phyloP scores from a whole-genome alignment of 1,140 invertebrate species.

The Euura lappo region DNA sequence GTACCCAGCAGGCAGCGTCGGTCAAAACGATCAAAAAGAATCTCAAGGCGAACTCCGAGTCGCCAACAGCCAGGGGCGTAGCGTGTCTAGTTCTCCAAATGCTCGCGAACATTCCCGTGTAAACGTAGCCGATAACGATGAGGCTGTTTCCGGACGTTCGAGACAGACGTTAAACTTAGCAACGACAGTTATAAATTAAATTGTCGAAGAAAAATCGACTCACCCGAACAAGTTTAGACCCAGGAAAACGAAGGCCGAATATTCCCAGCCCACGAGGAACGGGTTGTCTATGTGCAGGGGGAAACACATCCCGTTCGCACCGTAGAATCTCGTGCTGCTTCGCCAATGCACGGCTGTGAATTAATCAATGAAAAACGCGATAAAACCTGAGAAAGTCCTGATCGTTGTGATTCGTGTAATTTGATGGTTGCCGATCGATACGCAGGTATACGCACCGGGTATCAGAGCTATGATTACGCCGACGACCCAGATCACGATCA shows the following conservation, averaged over 20 bases:
- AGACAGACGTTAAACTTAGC: conserved; percentile 5
- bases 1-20: conserved; percentile 77
- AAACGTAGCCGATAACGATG: conserved; percentile 68
- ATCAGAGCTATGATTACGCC: conserved; percentile 69
- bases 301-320: conserved; percentile 75
- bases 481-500: conserved; percentile 69
- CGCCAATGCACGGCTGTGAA: conserved; percentile 66
- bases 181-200: conserved; percentile 16
- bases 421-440: too few species aligned
- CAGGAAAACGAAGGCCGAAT: conserved; percentile 76
- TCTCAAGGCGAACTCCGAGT: conserved; percentile 73
- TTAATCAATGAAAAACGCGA: not conserved
- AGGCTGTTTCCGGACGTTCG: conserved; percentile 52
- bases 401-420: too few species aligned
- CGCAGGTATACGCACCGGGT: conserved; percentile 60
- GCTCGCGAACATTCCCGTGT: conserved; percentile 70
- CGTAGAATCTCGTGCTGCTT: conserved; percentile 72
- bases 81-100: conserved; percentile 68
- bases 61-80: conserved; percentile 65
- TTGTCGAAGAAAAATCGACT: conserved; percentile 27
- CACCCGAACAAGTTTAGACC: conserved; percentile 70
- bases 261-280: conserved; percentile 75
- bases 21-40: conserved; percentile 81
- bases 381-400: not conserved
- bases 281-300: conserved; percentile 77